phyloP scores from a whole-genome alignment of 2,797 vertebrate genomes.

The Danio choprae region DNA sequence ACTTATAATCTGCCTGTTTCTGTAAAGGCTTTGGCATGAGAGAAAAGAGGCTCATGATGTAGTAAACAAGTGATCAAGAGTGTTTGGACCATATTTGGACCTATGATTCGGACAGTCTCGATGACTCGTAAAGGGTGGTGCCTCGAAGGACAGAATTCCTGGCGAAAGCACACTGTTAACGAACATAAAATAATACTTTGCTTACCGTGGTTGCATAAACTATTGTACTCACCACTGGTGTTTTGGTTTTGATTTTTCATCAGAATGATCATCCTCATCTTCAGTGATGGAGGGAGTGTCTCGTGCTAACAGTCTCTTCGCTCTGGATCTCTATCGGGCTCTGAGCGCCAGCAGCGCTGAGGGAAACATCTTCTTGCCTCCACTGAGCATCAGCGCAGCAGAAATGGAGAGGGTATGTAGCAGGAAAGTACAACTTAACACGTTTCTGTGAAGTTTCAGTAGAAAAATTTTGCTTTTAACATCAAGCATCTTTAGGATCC shows the following conservation, averaged over 20 bases:
- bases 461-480: too few relatives aligned
- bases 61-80: too few relatives aligned
- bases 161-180: not conserved
- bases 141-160: too few relatives aligned
- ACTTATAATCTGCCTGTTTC: too few relatives aligned
- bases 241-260: not conserved
- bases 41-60: too few relatives aligned
- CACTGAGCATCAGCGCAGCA: slow-evolving; percentile 85
- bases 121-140: too few relatives aligned
- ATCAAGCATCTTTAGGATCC: too few relatives aligned
- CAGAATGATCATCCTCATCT: not conserved
- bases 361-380: slow-evolving; percentile 87
- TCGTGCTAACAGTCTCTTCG: slow-evolving; percentile 81
- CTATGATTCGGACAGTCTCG: too few relatives aligned
- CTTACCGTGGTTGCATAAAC: not conserved
- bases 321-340: slow-evolving; percentile 81
- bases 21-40: too few relatives aligned
- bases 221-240: not conserved
- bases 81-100: too few relatives aligned
- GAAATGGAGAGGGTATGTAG: slow-evolving; percentile 88
- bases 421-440: too few relatives aligned
- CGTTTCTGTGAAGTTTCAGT: too few relatives aligned
- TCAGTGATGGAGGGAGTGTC: slow-evolving; percentile 80
- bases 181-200: not conserved
- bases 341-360: slow-evolving; percentile 70